Base-by-base conservation (phyloP, 2,888 invertebrate genomes). In the Cordilura impudica region DNA sequence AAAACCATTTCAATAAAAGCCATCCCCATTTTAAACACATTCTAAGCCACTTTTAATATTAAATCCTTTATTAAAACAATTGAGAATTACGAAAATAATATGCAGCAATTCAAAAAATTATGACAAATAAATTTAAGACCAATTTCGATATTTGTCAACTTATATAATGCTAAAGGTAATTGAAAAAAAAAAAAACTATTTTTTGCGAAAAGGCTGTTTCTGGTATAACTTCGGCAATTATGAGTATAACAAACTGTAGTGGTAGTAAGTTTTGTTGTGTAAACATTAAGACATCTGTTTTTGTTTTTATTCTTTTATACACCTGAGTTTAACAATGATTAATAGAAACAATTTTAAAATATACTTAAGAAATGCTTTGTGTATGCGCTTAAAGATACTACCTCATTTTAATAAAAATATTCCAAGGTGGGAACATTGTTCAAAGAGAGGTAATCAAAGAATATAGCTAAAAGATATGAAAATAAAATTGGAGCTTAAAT, bases 241-340 rank as follows among this genome's bases (percentile, higher is more conserved):
- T n/a, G n/a, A n/a, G n/a, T n/a, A n/a, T n/a, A n/a, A n/a, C n/a
- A n/a, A n/a, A n/a, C n/a, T n/a, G n/a, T n/a, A n/a, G n/a, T n/a
- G n/a, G n/a, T n/a, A n/a, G 6, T 43, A 14, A 6, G 6, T 16
- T 7, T 43, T 14, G 43, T 65, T 19, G 45, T 19, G 49, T 35
- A 51, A 73, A 67, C 26, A 51, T 47, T n/a, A 60, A 70, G 66
- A 51, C 29, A 29, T 4, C 56, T 60, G 4, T 47, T 18, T 61
- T 39, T 56, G 54, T 45, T 65, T 53, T n/a, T n/a, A n/a, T n/a
- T n/a, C n/a, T 51, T 74, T 66, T 67, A 67, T 77, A 58, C 53
- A 81, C 81, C 82, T 83, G 82, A 83, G 83, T 81, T 81, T 73
- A 81, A 81, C 81, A 83, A 83, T 78, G 39, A 73, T 54, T 67